Conservation (phyloP, 2,888 invertebrate species). For the Margaritifera margaritifera region DNA sequence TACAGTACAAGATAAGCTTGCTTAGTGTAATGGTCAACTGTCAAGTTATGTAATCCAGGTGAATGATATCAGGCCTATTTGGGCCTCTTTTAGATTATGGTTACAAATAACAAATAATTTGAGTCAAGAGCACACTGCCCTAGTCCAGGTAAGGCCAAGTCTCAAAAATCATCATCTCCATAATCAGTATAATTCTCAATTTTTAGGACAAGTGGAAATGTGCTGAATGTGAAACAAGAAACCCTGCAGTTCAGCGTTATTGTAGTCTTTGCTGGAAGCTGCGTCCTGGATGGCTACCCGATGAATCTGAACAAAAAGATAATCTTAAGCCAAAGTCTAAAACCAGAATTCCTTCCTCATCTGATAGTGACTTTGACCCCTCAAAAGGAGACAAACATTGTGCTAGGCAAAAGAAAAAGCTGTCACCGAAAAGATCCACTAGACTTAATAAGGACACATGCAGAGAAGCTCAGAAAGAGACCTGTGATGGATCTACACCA, state of each 20-base stretch:
- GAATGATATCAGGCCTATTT: too few species aligned
- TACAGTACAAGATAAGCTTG: too few species aligned
- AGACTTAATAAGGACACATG: neutral
- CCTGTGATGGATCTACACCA: slow-evolving; percentile 2
- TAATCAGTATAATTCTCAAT: neutral
- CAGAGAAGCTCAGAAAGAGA: slow-evolving; percentile 4
- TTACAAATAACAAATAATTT: neutral
- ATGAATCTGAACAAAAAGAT: slow-evolving; percentile 4
- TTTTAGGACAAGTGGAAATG: slow-evolving; percentile 71
- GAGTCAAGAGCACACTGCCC: neutral
- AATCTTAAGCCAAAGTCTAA: neutral
- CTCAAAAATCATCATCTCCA: neutral
- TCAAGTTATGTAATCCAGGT: too few species aligned
- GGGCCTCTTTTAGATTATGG: neutral
- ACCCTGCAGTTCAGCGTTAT: slow-evolving; percentile 64
- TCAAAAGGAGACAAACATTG: too few species aligned
- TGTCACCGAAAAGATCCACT: too few species aligned
- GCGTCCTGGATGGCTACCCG: slow-evolving; percentile 65
- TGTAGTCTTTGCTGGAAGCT: slow-evolving; percentile 68
- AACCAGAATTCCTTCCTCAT: slow-evolving; percentile 2
- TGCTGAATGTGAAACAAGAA: slow-evolving; percentile 56
- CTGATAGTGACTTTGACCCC: neutral
- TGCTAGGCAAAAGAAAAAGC: too few species aligned
- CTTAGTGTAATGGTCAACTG: too few species aligned
- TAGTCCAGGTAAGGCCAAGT: neutral